phyloP scores from a whole-genome alignment of 2,797 vertebrate genomes.

The Atherinosoma microstoma region DNA sequence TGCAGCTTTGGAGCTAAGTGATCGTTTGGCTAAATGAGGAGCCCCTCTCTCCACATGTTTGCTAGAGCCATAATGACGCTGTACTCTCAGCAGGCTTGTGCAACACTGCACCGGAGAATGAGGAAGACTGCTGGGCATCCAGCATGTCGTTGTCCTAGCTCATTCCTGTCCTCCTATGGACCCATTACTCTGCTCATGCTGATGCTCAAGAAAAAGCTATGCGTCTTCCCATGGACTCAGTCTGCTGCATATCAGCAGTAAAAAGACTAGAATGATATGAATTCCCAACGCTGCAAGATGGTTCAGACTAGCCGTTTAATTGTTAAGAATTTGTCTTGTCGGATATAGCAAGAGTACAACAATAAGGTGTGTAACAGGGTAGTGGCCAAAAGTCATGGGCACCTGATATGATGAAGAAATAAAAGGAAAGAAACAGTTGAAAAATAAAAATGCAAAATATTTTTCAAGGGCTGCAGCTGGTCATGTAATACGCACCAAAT shows the following conservation, averaged over 20 bases:
- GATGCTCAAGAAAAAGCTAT: conserved; percentile 88
- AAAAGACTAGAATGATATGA: conserved; percentile 79
- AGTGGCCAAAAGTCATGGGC: too few species aligned
- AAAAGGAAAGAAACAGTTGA: too few species aligned
- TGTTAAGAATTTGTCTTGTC: too few species aligned
- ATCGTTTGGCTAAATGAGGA: conserved; percentile 97
- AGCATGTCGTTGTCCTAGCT: conserved; percentile 87
- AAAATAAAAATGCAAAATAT: too few species aligned
- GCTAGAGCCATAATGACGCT: conserved; percentile 89
- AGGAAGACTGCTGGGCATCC: conserved; percentile 91
- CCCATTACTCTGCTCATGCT: conserved; percentile 90
- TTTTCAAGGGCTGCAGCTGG: too few species aligned
- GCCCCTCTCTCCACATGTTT: conserved; percentile 90
- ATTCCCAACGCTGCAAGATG: conserved; percentile 90
- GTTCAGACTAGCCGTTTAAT: conserved; percentile 32
- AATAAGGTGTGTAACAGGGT: too few species aligned
- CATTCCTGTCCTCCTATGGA: conserved; percentile 88
- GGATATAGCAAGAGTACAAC: too few species aligned
- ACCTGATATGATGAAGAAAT: too few species aligned
- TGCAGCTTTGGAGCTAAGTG: conserved; percentile 93
- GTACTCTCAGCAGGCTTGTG: conserved; percentile 93
- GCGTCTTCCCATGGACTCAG: conserved; percentile 89
- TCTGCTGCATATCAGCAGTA: conserved; percentile 88
- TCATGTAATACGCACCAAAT: too few species aligned
- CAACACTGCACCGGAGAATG: conserved; percentile 88